These are phyloP conservation scores for Psix sp. DNA, from an alignment of 1,140 invertebrate genomes.

Conservation along the genomic window DNA sequence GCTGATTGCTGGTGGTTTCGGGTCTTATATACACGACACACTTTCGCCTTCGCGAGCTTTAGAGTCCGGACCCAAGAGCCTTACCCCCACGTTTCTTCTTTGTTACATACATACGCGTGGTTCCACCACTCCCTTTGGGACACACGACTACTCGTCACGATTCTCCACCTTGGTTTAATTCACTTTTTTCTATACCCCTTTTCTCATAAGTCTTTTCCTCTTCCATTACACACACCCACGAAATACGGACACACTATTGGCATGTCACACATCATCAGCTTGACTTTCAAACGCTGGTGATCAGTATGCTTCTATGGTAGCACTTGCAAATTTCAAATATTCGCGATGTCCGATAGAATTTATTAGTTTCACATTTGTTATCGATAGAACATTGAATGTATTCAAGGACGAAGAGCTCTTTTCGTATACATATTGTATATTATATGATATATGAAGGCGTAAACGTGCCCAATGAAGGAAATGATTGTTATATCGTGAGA, in stretches of 20 bases:
- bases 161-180: conserved; percentile 61
- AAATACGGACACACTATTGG: conserved; percentile 29
- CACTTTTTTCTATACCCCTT: conserved; percentile 49
- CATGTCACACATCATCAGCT: conserved; percentile 28
- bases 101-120: conserved; percentile 65
- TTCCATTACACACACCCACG: conserved; percentile 46
- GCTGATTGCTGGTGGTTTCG: conserved; percentile 79
- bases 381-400: no score
- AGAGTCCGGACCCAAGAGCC: conserved; percentile 63
- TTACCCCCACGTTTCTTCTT: conserved; percentile 72
- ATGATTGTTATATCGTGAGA: no score
- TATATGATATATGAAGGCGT: no score
- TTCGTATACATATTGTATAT: no score
- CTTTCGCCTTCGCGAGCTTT: conserved; percentile 75
- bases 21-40: conserved; percentile 79
- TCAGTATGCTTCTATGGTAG: background rate
- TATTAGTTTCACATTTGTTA: no score
- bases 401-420: no score
- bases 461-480: no score
- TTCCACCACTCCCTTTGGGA: conserved; percentile 73
- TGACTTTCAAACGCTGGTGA: conserved; percentile 32
- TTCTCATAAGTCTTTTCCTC: conserved; percentile 38
- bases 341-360: no score
- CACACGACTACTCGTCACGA: conserved; percentile 66
- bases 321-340: background rate